Conservation (phyloP, 2,797 vertebrate species). For the Graptemys geographica region DNA sequence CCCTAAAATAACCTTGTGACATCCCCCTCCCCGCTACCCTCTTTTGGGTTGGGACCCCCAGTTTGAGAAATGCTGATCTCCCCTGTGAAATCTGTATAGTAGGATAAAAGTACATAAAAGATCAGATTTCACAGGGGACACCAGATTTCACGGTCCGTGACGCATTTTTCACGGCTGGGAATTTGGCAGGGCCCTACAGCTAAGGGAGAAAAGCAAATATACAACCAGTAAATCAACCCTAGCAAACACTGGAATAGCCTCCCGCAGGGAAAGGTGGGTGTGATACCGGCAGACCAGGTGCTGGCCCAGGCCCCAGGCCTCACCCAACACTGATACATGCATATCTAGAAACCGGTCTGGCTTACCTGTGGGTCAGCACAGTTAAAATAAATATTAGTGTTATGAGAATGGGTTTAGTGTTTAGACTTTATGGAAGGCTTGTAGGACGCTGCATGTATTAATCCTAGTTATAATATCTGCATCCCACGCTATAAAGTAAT, state of each 20-base stretch:
- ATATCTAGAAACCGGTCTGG: neutral
- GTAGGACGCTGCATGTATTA: neutral
- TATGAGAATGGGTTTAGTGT: neutral
- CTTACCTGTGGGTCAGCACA: neutral
- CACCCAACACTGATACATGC: neutral
- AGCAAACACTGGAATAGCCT: neutral
- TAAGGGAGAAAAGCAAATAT: neutral
- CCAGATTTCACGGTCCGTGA: too few relatives aligned
- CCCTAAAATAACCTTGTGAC: too few relatives aligned
- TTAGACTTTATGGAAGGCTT: neutral
- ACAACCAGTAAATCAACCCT: neutral
- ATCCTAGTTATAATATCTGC: neutral
- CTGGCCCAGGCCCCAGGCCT: too few relatives aligned
- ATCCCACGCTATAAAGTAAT: neutral
- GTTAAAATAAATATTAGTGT: neutral
- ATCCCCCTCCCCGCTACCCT: too few relatives aligned
- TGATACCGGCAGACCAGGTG: neutral
- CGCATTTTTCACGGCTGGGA: too few relatives aligned
- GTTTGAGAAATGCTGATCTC: too few relatives aligned
- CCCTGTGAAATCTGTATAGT: too few relatives aligned
- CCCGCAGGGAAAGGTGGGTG: neutral
- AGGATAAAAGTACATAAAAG: too few relatives aligned
- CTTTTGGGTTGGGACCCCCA: too few relatives aligned
- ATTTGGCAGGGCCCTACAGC: too few relatives aligned
- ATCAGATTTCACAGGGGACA: too few relatives aligned